A percentile compares a stretch with the other conserved stretches of the same genome.
phyloP scores from a whole-genome alignment of 2,797 vertebrate genomes.

The Hoplostethus mediterraneus region DNA sequence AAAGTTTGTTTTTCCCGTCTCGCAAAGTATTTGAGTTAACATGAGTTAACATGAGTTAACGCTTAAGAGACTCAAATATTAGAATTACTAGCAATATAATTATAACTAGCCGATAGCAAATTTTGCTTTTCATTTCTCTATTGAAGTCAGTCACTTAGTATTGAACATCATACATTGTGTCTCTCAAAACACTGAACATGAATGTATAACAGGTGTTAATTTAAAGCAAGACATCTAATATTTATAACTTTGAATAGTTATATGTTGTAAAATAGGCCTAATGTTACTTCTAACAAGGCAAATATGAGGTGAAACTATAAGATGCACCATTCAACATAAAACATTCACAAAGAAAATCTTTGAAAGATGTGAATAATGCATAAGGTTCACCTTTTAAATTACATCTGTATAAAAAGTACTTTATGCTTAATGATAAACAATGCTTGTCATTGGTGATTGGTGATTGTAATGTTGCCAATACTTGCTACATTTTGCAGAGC shows the following conservation, averaged over 20 bases:
- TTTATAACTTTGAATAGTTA: constrained; percentile 23
- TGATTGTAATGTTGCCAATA: constrained; percentile 49
- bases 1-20: constrained; percentile 32
- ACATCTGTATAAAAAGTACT: constrained; percentile 57
- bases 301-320: constrained; percentile 38
- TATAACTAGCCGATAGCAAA: constrained; percentile 17
- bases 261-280: constrained; percentile 34
- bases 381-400: constrained; percentile 56
- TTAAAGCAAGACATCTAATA: constrained; percentile 44
- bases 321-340: constrained; percentile 41
- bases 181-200: constrained; percentile 17
- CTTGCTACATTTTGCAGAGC: constrained; percentile 66
- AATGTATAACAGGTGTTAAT: constrained; percentile 37
- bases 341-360: constrained; percentile 35
- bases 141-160: constrained; percentile 41
- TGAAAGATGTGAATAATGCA: constrained; percentile 39
- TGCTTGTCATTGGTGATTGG: constrained; percentile 29
- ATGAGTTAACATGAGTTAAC: constrained; percentile 9
- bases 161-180: constrained; percentile 52
- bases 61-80: constrained; percentile 48
- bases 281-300: constrained; percentile 38
- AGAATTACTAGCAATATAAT: not conserved
- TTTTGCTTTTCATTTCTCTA: constrained; percentile 34
- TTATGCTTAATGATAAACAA: constrained; percentile 36
- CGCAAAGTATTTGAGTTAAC: not conserved